A percentile compares a stretch with the other conserved stretches of the same genome.
Evolutionary conservation across 2,888 invertebrate genomes (phyloP).

Genomic region (Microchrysa polita): DNA sequence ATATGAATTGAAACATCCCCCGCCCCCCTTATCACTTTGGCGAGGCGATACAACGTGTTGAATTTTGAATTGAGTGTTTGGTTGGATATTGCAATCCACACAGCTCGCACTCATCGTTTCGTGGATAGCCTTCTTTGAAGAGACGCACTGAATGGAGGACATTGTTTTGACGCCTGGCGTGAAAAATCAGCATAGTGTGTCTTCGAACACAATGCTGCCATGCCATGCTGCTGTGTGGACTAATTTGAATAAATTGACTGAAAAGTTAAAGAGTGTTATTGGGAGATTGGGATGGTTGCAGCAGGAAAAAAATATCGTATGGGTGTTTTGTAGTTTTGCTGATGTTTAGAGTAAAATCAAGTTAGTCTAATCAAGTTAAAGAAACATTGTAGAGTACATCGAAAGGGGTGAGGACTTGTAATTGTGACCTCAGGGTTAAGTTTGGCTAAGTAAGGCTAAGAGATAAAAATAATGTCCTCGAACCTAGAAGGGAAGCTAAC

Average conservation of each 20-base stretch:
- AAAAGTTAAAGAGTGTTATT: neutral
- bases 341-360: too few relatives aligned
- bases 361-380: too few relatives aligned
- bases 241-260: constrained; percentile 36
- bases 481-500: too few relatives aligned
- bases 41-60: neutral
- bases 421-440: too few relatives aligned
- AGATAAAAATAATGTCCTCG: too few relatives aligned
- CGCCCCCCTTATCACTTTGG: neutral
- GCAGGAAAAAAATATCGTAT: too few relatives aligned
- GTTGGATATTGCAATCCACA: constrained; percentile 4
- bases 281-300: too few relatives aligned
- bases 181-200: neutral
- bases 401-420: too few relatives aligned
- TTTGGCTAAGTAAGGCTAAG: too few relatives aligned
- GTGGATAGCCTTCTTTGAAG: neutral
- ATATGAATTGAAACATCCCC: constrained; percentile 19
- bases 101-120: neutral
- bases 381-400: too few relatives aligned
- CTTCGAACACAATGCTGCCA: neutral
- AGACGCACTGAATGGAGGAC: neutral
- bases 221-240: neutral
- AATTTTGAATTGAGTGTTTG: neutral
- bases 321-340: too few relatives aligned
- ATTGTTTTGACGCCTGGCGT: constrained; percentile 16